These are phyloP conservation scores for Metopolophium dirhodum DNA, from an alignment of 1,140 invertebrate species.

Conservation along the genomic window DNA sequence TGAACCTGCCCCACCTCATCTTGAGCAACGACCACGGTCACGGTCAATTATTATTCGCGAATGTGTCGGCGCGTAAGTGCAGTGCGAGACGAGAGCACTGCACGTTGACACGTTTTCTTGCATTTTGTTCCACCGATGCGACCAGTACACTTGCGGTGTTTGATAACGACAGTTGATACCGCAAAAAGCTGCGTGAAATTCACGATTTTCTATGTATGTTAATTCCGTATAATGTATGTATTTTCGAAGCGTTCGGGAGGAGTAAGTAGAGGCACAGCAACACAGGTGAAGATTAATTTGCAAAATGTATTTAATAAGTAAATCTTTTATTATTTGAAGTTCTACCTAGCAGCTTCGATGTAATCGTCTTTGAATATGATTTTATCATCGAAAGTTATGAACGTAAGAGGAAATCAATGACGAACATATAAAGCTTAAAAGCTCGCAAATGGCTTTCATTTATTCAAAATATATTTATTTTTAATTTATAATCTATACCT, in stretches of 20 bases:
- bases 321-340: too few relatives aligned
- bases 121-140: not conserved
- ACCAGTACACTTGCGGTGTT: too few relatives aligned
- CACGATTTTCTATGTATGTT: not conserved
- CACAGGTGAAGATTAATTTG: too few relatives aligned
- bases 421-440: not conserved
- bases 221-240: too few relatives aligned
- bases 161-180: too few relatives aligned
- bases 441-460: not conserved
- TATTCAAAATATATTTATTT: not conserved
- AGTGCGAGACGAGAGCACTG: not conserved
- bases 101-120: not conserved
- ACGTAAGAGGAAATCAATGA: not conserved
- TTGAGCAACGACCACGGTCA: not conserved
- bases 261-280: too few relatives aligned
- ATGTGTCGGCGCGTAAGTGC: not conserved
- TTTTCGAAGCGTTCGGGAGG: too few relatives aligned
- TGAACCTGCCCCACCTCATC: not conserved
- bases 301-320: too few relatives aligned
- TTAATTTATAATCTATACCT: not conserved
- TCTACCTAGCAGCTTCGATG: too few relatives aligned
- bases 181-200: not conserved
- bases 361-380: too few relatives aligned
- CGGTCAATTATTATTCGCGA: not conserved
- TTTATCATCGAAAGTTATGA: not conserved